Conservation (phyloP, 1,140 invertebrate genomes). For the Brachionus manjavacas region DNA sequence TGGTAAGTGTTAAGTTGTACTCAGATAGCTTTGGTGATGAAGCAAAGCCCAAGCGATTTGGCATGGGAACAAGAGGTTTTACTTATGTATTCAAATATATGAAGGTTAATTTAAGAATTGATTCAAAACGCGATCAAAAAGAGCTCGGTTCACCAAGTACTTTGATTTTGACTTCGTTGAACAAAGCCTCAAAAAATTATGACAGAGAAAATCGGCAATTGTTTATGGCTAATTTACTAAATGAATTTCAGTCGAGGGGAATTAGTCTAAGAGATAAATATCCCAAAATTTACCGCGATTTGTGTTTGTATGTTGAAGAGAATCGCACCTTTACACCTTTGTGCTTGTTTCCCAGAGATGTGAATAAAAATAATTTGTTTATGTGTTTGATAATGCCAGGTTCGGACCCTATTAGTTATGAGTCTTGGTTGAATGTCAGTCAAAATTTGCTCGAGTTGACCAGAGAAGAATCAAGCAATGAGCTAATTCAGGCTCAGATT, state of each 20-base stretch:
- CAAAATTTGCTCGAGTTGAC: neutral
- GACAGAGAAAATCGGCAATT: neutral
- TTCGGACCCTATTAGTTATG: conserved; percentile 24
- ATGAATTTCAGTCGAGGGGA: conserved; percentile 20
- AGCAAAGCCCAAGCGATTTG: neutral
- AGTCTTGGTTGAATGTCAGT: conserved; percentile 5
- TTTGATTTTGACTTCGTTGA: conserved; percentile 5
- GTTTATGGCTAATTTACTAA: conserved; percentile 25
- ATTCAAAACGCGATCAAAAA: neutral
- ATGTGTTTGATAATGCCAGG: conserved; percentile 37
- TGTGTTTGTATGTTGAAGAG: conserved; percentile 34
- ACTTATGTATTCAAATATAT: conserved; percentile 26
- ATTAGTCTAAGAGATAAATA: conserved; percentile 27
- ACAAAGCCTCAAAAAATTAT: neutral
- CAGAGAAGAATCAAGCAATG: neutral
- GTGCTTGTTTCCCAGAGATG: conserved; percentile 30
- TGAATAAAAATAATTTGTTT: conserved; percentile 24
- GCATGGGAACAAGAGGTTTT: neutral
- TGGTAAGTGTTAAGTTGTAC: neutral
- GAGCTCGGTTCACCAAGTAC: neutral
- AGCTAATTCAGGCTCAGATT: neutral
- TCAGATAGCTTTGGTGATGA: neutral
- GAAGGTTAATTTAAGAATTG: neutral
- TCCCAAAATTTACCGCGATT: conserved; percentile 32
- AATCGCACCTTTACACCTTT: conserved; percentile 7